A percentile compares a stretch with the other conserved stretches of the same genome.
phyloP scores from a whole-genome alignment of 2,888 invertebrate species.

The Melieria picta region DNA sequence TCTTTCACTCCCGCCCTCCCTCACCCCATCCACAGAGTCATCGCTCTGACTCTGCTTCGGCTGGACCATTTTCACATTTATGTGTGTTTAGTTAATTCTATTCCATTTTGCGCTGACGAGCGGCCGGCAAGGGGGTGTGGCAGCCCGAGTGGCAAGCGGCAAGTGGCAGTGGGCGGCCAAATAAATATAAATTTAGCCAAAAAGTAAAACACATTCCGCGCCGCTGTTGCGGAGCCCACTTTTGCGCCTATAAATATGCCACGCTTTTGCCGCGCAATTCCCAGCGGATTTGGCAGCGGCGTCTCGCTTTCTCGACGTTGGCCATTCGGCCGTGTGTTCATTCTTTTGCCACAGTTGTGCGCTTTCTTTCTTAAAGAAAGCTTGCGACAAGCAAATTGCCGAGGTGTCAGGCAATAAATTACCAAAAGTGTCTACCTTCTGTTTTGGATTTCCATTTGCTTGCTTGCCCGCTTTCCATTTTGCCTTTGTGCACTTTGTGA shows the following conservation, averaged over 20 bases:
- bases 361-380: constrained; percentile 4
- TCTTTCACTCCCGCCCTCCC: constrained; percentile 16
- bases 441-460: constrained; percentile 49
- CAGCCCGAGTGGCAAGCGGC: too few relatives aligned
- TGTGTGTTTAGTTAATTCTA: constrained; percentile 39
- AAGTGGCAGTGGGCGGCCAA: constrained; percentile 30
- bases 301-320: constrained; percentile 2
- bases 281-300: constrained; percentile 52
- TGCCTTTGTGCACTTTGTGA: not conserved
- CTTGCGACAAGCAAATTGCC: constrained; percentile 43
- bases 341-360: constrained; percentile 12
- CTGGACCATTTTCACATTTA: constrained; percentile 19
- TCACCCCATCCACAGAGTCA: not conserved
- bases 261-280: constrained; percentile 44
- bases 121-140: too few relatives aligned
- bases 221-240: constrained; percentile 19
- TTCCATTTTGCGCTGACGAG: constrained; percentile 8
- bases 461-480: not conserved
- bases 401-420: constrained; percentile 61
- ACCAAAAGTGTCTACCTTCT: constrained; percentile 62
- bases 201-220: constrained; percentile 7
- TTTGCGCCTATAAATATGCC: constrained; percentile 35
- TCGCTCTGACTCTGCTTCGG: not conserved
- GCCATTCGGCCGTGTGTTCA: not conserved
- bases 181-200: constrained; percentile 57